A percentile compares a stretch with the other conserved stretches of the same genome.
Evolutionary conservation across 2,888 invertebrate species (phyloP).

Genomic region (Pantelozetes paolii): DNA sequence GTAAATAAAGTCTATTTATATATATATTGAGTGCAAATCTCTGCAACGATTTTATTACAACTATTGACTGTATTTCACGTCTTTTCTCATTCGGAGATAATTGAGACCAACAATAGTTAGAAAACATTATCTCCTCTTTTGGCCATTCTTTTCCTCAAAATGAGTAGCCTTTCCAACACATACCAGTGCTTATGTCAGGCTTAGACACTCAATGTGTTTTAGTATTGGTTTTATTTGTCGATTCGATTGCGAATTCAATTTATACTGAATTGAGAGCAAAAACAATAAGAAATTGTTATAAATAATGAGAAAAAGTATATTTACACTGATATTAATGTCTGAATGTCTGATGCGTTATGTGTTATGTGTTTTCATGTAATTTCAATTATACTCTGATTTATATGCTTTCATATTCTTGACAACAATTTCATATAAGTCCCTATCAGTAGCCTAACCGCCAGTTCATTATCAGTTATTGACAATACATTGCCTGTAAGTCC

Average conservation of each 20-base stretch:
- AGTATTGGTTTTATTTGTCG: neutral
- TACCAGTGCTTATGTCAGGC: no score
- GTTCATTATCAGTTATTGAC: constrained; percentile 38
- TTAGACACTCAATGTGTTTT: neutral
- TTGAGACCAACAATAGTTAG: constrained; percentile 20
- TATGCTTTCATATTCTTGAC: constrained; percentile 4
- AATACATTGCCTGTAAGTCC: constrained; percentile 21
- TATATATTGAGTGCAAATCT: constrained; percentile 33
- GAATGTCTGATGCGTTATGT: no score
- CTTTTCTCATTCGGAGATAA: constrained; percentile 23
- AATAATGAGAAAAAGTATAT: neutral
- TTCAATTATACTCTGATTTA: constrained; percentile 23
- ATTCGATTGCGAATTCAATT: neutral
- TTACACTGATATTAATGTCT: constrained; percentile 26
- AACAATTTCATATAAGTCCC: neutral
- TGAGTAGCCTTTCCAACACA: no score
- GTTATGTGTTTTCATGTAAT: constrained; percentile 14
- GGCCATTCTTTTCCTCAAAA: neutral
- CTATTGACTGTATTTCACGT: constrained; percentile 31
- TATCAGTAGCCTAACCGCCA: constrained; percentile 34
- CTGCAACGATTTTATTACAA: constrained; percentile 4
- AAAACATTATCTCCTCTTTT: constrained; percentile 11
- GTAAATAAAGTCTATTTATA: neutral
- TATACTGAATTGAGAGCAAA: neutral
- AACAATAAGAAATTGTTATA: constrained; percentile 3